Conservation (phyloP, 30 jellyfish, hydroid and myxozoan species). For the Turritopsis dohrnii region DNA sequence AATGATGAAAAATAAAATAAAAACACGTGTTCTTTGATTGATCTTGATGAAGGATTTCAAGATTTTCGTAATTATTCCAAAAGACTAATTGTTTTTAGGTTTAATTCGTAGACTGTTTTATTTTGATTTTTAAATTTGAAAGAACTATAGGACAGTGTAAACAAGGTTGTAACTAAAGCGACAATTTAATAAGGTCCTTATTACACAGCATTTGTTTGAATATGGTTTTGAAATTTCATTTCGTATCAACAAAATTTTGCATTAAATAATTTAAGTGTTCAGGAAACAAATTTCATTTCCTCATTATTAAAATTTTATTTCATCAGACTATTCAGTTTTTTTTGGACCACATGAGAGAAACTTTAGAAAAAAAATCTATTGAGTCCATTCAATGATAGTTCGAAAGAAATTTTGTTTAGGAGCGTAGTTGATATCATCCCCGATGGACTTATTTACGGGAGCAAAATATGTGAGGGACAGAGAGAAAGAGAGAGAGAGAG, state of each 20-base stretch:
- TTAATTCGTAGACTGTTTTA: background rate
- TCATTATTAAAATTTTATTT: too few relatives aligned
- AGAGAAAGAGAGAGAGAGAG: too few relatives aligned
- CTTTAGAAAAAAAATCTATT: background rate
- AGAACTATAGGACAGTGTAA: background rate
- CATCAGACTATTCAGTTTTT: background rate
- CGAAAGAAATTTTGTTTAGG: too few relatives aligned
- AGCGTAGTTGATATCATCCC: too few relatives aligned
- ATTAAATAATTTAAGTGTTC: too few relatives aligned
- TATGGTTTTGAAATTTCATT: background rate
- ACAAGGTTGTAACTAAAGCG: too few relatives aligned
- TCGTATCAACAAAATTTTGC: background rate
- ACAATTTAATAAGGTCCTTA: background rate
- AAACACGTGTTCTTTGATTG: background rate
- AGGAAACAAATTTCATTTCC: too few relatives aligned
- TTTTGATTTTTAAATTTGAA: background rate
- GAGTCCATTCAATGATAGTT: background rate
- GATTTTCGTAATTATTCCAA: background rate
- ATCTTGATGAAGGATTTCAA: background rate
- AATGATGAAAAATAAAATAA: background rate
- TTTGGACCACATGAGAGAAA: background rate
- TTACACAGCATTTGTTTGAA: background rate
- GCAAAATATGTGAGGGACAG: too few relatives aligned
- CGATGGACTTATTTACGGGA: too few relatives aligned
- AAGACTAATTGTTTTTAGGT: background rate